These are phyloP conservation scores for Geopemphigus sp. DNA, from an alignment of 1,140 invertebrate genomes.

Conservation along the genomic window DNA sequence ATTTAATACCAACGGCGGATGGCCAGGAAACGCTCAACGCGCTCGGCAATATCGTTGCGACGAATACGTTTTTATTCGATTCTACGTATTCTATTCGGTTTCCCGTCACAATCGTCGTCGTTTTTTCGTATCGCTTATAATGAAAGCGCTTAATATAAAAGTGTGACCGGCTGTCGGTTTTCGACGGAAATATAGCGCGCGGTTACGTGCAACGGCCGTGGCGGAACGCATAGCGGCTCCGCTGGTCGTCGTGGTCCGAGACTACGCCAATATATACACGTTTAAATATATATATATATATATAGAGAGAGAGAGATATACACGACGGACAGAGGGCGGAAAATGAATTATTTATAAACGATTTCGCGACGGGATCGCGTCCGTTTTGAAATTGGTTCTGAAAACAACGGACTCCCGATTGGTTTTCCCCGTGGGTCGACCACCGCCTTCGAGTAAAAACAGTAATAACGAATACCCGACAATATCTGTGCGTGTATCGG, in stretches of 20 bases:
- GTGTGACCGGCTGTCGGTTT: slow-evolving; percentile 15
- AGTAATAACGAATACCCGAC: neutral
- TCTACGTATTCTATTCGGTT: neutral
- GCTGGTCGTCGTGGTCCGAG: neutral
- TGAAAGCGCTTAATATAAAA: slow-evolving; percentile 40
- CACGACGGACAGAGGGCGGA: neutral
- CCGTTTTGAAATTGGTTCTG: slow-evolving; percentile 13
- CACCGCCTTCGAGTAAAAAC: neutral
- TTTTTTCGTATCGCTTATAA: neutral
- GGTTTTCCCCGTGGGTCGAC: neutral
- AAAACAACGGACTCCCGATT: neutral
- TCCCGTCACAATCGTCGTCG: neutral
- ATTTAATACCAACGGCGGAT: too few species aligned
- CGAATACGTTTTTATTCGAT: neutral
- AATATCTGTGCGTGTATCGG: too few species aligned
- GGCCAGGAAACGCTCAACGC: too few species aligned
- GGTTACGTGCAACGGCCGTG: too few species aligned
- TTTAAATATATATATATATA: neutral
- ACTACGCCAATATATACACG: neutral
- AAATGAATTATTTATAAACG: slow-evolving; percentile 37
- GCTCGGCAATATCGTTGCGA: too few species aligned
- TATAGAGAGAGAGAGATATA: neutral
- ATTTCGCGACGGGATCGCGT: neutral
- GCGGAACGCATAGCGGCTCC: neutral
- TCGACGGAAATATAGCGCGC: neutral